Percentiles rank a stretch among this genome's conserved stretches.
Evolutionary conservation across 2,113 vertebrate species (phyloP).

Genomic region (Phoxinus phoxinus): DNA sequence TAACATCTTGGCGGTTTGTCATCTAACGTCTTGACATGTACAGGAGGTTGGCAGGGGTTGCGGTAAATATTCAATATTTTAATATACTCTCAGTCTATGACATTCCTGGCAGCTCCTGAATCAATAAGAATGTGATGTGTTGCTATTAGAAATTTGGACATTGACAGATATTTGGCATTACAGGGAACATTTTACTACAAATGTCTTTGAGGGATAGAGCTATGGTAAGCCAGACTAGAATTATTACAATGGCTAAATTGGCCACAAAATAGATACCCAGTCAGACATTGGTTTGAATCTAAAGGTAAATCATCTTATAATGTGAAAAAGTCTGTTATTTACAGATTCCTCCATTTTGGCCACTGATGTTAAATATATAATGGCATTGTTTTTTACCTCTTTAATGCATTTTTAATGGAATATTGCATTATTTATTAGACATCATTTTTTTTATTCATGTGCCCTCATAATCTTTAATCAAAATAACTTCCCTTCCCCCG

Average conservation of each 20-base stretch:
- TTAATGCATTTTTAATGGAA: background rate
- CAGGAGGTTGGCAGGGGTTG: background rate
- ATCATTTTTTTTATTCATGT: too few relatives aligned
- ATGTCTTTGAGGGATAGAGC: background rate
- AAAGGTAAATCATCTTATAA: background rate
- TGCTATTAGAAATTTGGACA: background rate
- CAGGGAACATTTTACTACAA: background rate
- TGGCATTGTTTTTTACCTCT: background rate
- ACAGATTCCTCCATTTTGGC: background rate
- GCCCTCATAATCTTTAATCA: too few relatives aligned
- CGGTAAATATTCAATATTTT: slow-evolving; percentile 7
- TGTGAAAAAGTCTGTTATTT: background rate
- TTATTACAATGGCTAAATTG: background rate
- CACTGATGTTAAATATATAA: background rate
- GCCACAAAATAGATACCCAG: background rate
- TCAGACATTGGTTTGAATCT: background rate
- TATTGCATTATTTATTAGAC: too few relatives aligned
- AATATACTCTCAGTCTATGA: slow-evolving; percentile 3
- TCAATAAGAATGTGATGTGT: background rate
- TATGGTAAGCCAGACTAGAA: background rate
- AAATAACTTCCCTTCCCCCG: too few relatives aligned
- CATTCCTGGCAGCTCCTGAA: background rate
- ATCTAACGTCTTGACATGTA: slow-evolving; percentile 4
- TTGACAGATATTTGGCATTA: background rate
- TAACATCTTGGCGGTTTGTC: slow-evolving; percentile 6